phyloP scores from a whole-genome alignment of 1,140 invertebrate genomes.

The Himalopsyche phryganea region DNA sequence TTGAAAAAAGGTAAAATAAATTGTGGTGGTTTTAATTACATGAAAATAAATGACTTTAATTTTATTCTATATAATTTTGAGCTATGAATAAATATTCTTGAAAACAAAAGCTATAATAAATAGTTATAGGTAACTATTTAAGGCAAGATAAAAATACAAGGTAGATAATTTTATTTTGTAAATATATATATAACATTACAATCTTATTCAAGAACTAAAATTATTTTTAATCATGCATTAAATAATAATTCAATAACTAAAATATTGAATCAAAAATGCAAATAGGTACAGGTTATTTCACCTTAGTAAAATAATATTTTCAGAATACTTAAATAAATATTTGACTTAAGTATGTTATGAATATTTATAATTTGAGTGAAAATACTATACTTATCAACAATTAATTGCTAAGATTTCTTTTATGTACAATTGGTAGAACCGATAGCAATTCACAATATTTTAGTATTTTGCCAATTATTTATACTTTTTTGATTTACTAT shows the following conservation, averaged over 20 bases:
- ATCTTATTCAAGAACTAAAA: background rate
- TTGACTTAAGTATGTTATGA: too few species aligned
- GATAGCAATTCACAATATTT: too few species aligned
- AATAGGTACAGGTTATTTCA: constrained; percentile 11
- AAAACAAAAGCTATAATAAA: too few species aligned
- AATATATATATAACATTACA: background rate
- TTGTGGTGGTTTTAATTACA: too few species aligned
- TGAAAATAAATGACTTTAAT: too few species aligned
- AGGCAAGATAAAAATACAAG: constrained; percentile 8
- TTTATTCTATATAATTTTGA: too few species aligned
- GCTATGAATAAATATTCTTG: too few species aligned
- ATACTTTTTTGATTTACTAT: background rate
- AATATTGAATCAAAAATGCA: constrained; percentile 13
- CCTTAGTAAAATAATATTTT: constrained; percentile 1
- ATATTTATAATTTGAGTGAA: too few species aligned
- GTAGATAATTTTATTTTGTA: constrained; percentile 3
- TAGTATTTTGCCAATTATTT: background rate
- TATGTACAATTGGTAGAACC: too few species aligned
- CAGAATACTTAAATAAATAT: background rate
- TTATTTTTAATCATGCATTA: background rate
- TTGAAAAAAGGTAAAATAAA: too few species aligned
- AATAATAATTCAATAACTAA: constrained; percentile 4
- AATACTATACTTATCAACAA: background rate
- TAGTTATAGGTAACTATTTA: background rate
- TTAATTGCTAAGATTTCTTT: too few species aligned